Percentiles rank a stretch among this genome's conserved stretches.
Conservation (phyloP, 2,113 vertebrate species). For the Sander vitreus region DNA sequence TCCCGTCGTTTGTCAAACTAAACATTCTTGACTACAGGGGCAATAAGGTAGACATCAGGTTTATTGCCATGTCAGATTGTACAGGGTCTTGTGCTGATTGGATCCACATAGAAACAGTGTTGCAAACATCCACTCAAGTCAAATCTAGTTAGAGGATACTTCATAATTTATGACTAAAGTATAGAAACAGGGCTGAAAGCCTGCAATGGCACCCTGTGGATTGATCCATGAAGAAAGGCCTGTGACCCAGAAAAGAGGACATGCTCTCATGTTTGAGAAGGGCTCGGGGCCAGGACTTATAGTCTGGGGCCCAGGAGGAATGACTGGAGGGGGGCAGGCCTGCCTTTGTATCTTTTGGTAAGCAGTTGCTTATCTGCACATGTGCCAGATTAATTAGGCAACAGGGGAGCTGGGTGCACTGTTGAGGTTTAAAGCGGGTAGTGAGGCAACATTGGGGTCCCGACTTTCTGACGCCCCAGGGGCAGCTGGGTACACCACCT, state of each 20-base stretch:
- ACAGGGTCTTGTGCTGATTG: slow-evolving; percentile 22
- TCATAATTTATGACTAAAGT: slow-evolving; percentile 16
- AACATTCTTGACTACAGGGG: slow-evolving; percentile 21
- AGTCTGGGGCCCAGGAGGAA: slow-evolving; percentile 21
- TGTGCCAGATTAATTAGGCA: slow-evolving; percentile 82
- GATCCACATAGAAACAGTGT: not conserved
- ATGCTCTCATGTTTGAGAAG: slow-evolving; percentile 45
- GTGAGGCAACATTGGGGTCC: slow-evolving; percentile 43
- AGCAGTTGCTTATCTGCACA: slow-evolving; percentile 72
- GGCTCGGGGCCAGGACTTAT: slow-evolving; percentile 2
- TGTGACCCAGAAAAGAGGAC: slow-evolving; percentile 40
- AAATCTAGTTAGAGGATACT: not conserved
- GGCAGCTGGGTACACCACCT: slow-evolving; percentile 88
- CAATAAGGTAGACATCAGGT: slow-evolving; percentile 39
- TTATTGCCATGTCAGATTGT: slow-evolving; percentile 47
- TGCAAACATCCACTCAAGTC: slow-evolving; percentile 22
- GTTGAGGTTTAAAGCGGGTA: slow-evolving; percentile 16
- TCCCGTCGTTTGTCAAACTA: slow-evolving; percentile 39
- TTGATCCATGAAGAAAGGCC: slow-evolving; percentile 17
- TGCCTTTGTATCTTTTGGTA: slow-evolving; percentile 61
- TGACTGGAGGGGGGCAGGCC: slow-evolving; percentile 12
- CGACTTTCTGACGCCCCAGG: slow-evolving; percentile 62
- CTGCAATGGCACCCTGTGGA: not conserved
- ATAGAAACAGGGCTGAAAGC: slow-evolving; percentile 13
- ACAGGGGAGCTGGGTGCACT: slow-evolving; percentile 31